Evolutionary conservation across 64 coral and sea anemone species (phyloP), one percentile per base, ranked within the genome.

Genomic region (Actinia tenebrosa): DNA sequence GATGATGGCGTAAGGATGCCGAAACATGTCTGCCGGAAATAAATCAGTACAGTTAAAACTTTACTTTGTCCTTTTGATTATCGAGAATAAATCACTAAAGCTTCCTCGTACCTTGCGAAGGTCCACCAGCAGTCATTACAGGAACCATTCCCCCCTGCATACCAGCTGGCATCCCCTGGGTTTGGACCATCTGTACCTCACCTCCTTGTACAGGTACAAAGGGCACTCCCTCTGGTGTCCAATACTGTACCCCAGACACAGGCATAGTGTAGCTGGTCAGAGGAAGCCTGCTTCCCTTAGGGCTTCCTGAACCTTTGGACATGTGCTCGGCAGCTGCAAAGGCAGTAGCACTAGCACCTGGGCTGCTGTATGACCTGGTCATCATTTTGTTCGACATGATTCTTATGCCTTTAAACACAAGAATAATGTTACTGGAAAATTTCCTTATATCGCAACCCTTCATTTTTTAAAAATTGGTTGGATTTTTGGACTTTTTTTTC

Each of bases 371-470:
- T 56, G 89, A 91, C 46, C 89, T 64, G 15, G 27, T 59, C 27
- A 91, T 86, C 77, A 84, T 58, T 22, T 86, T 91, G 71, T 80
- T 91, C 53, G 89, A 85, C 89, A 91, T 91, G 14, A 91, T 91
- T 79, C 71, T 85, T 19, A 91, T 91, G 4, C 89, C 89, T 91
- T 45, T 1, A 86, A 45, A 62, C 9, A 53, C 26, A 64, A 16
- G 30, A 50, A 19, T 4, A 75, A 27, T 5, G 22, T 58, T 11
- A 58, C 30, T 37, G 30, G 10, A 11, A 58, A 11, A 7, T 78
- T 78, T 78, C 13, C 11, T 17, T 78, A 0, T 78, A 3, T 37
- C 7, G 47, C 47, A 50, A 50, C 47, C 47, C 7, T 50, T 50
- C 47, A 50, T 50, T 50, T 50, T 50, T 50, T 8, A 1, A 1